phyloP scores from a whole-genome alignment of 1,140 invertebrate species.

The Cydia amplana region DNA sequence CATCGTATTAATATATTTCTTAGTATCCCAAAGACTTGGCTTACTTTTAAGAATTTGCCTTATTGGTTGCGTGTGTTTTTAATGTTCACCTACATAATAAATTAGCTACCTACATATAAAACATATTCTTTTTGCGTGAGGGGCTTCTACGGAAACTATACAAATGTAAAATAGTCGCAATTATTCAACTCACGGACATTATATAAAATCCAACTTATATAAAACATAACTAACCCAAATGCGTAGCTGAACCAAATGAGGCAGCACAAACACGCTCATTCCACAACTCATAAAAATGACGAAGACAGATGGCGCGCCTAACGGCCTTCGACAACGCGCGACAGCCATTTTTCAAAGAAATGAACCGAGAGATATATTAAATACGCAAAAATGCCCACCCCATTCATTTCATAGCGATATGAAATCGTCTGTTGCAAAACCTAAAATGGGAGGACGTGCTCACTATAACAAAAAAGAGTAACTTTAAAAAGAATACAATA shows the following conservation, averaged over 20 bases:
- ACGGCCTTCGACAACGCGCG: conserved; percentile 15
- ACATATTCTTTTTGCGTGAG: too few species aligned
- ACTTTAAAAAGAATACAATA: too few species aligned
- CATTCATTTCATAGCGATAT: background rate
- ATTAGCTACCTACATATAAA: too few species aligned
- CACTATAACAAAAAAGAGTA: background rate
- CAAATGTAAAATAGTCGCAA: background rate
- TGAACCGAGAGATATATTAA: conserved; percentile 15
- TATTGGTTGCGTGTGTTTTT: too few species aligned
- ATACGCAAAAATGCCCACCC: conserved; percentile 10
- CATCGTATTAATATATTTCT: too few species aligned
- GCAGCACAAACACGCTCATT: conserved; percentile 17
- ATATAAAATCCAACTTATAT: background rate
- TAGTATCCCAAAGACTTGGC: too few species aligned
- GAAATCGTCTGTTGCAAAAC: conserved; percentile 6
- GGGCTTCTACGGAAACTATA: background rate
- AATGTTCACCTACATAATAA: too few species aligned
- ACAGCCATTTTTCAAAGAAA: conserved; percentile 24
- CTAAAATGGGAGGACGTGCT: background rate
- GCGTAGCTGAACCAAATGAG: background rate
- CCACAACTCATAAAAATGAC: conserved; percentile 20
- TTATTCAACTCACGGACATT: background rate
- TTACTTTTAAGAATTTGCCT: too few species aligned
- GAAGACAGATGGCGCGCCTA: conserved; percentile 20
- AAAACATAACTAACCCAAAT: background rate